phyloP scores from a whole-genome alignment of 2,797 vertebrate genomes.

The Naso thynnoides region DNA sequence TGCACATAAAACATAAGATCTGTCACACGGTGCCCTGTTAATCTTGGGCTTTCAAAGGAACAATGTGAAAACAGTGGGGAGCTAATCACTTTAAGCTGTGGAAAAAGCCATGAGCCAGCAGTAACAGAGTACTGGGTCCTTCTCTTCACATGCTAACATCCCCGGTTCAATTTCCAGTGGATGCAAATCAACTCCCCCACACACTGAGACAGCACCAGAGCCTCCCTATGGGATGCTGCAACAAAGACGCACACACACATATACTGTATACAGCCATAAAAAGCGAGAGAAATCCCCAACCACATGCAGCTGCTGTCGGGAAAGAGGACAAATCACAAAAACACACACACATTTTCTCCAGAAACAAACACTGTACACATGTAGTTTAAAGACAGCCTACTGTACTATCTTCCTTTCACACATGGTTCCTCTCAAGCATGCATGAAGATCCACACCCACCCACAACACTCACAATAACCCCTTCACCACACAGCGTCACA shows the following conservation, averaged over 20 bases:
- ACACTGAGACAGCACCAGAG: constrained; percentile 45
- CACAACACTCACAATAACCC: constrained; percentile 48
- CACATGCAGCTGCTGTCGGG: constrained; percentile 38
- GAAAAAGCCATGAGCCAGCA: constrained; percentile 69
- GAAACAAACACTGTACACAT: constrained; percentile 42
- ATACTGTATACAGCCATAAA: constrained; percentile 11
- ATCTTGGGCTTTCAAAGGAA: constrained; percentile 52
- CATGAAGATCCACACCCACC: constrained; percentile 66
- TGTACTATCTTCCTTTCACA: constrained; percentile 59
- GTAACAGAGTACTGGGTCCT: constrained; percentile 42
- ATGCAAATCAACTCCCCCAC: constrained; percentile 62
- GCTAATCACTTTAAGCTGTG: constrained; percentile 74
- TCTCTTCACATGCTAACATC: constrained; percentile 48
- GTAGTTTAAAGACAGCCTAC: constrained; percentile 27
- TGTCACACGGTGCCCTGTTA: constrained; percentile 34
- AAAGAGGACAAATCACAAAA: constrained; percentile 36
- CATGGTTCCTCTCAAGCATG: constrained; percentile 63
- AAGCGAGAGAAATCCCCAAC: constrained; percentile 35
- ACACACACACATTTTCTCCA: constrained; percentile 35
- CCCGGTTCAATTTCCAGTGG: constrained; percentile 44
- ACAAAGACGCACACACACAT: constrained; percentile 64
- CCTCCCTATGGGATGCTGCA: constrained; percentile 47
- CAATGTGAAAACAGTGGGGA: constrained; percentile 47
- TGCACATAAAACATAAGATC: constrained; percentile 44
- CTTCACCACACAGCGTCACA: constrained; percentile 24